A percentile compares a stretch with the other conserved stretches of the same genome.
Evolutionary conservation across 2,113 vertebrate species (phyloP).

Genomic region (Micromys minutus): DNA sequence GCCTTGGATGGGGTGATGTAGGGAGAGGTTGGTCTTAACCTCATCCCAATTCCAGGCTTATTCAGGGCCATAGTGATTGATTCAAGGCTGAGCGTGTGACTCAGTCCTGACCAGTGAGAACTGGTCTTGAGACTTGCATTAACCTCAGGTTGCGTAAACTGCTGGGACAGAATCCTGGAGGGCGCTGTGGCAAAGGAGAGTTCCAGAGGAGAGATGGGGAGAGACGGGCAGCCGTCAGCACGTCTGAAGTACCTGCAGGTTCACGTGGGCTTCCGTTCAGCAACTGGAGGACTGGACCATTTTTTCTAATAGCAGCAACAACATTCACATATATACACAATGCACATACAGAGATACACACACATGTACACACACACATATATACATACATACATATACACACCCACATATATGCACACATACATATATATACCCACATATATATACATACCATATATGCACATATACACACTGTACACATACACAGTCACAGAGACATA

Average conservation of each 20-base stretch:
- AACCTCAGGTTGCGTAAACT: neutral
- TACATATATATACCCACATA: neutral
- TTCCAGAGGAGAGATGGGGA: neutral
- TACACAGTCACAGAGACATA: neutral
- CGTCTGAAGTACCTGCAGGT: neutral
- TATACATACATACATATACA: neutral
- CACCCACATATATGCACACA: neutral
- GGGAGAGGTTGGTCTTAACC: neutral
- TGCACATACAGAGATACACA: neutral
- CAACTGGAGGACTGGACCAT: neutral
- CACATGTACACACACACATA: neutral
- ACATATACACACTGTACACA: neutral
- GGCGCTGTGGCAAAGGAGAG: neutral
- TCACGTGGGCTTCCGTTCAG: neutral
- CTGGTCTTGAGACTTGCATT: neutral
- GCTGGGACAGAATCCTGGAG: neutral
- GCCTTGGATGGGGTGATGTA: neutral
- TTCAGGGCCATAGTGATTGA: neutral
- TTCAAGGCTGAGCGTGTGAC: neutral
- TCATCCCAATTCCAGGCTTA: neutral
- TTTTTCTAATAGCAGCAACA: neutral
- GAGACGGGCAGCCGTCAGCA: neutral
- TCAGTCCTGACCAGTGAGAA: neutral
- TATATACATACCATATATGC: neutral
- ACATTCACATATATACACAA: neutral